Evolutionary conservation across 2,113 vertebrate species (phyloP), one percentile per base, ranked within the genome.

Genomic region (Regulus satrapa): DNA sequence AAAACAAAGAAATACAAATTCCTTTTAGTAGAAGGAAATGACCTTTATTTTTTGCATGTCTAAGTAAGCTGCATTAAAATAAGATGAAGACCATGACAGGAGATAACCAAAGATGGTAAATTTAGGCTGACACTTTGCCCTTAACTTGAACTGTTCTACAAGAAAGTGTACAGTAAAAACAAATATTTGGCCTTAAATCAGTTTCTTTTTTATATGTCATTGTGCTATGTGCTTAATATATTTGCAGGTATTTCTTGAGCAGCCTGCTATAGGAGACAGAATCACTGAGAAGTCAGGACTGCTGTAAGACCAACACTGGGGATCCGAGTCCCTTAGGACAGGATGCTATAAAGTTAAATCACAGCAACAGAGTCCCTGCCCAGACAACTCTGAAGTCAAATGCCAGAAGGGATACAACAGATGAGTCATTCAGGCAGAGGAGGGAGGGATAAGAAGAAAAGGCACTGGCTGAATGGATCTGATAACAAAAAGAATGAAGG

Each of bases 31-130:
- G 84, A 89, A 87, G 9, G 84, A 85, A 94, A 77, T 92, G 14
- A 94, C 71, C 66, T 96, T 95, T 95, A 83, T 88, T 88, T 94
- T 52, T 83, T 90, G 28, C 8, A 61, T 59, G 58, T 71, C 51
- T 71, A 67, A 74, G 46, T 74, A 92, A 88, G 80, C 25, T 28
- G 34, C 55, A 83, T 88, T 82, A 85, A 95, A 93, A 86, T 51
- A 77, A 63, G 40, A 71, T 71, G 61, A 92, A 81, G 51, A 63
- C 13, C 19, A 4, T 83, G 82, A 92, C 82, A 86, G 36, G 28
- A 88, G 55, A 62, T 56, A 93, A 74, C 24, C 40, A 71, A 76
- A 86, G 51, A 92, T 9, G 15, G 43, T 25, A 92, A 83, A 97
- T 90, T 80, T 80, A 92, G 68, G 31, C 16, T 96, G 88, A 84